Evolutionary conservation across 1,140 invertebrate genomes (phyloP), one percentile per base, ranked within the genome.

Genomic region (Trichonephila clavata): DNA sequence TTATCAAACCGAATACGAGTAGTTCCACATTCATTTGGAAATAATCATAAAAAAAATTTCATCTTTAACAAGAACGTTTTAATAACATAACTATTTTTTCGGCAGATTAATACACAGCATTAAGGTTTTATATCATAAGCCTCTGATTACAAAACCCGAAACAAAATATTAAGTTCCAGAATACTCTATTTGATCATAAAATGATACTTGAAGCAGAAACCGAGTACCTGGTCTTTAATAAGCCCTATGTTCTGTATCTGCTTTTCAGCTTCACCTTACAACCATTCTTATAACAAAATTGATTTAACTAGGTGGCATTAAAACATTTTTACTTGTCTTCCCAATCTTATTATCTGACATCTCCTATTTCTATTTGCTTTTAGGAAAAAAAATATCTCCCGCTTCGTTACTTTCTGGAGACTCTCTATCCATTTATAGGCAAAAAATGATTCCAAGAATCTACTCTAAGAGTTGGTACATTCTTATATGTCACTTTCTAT

Each of bases 301-400:
- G 16, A 61, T 61, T 61, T 16, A 61, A 21, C 20, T 18, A 61
- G 20, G 60, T 61, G 20, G 60, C 60, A 61, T 61, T 61, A 61
- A 50, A 68, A 68, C 60, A 24, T 68, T 24, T 68, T 68, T 68
- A 68, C 24, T 77, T 27, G 68, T 16, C 68, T 77, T 71, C 24
- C n/a, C 68, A 32, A 6, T 77, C 68, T 77, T 27, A 39, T 24
- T 39, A 27, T 32, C 32, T 32, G 68, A 77, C 68, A 77, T 77
- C 16, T 77, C 27, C 68, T 20, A 39, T 77, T 77, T 77, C 68
- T 27, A 77, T 77, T 32, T 77, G 68, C 68, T 77, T 77, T 77
- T 27, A 32, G 24, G 32, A 27, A 27, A 77, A 32, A 16, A 27
- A 77, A 77, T 18, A 77, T 14, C 68, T 77, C 32, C 32, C 68